phyloP scores from a whole-genome alignment of 2,797 vertebrate genomes.

The Phaenicophaeus curvirostris region DNA sequence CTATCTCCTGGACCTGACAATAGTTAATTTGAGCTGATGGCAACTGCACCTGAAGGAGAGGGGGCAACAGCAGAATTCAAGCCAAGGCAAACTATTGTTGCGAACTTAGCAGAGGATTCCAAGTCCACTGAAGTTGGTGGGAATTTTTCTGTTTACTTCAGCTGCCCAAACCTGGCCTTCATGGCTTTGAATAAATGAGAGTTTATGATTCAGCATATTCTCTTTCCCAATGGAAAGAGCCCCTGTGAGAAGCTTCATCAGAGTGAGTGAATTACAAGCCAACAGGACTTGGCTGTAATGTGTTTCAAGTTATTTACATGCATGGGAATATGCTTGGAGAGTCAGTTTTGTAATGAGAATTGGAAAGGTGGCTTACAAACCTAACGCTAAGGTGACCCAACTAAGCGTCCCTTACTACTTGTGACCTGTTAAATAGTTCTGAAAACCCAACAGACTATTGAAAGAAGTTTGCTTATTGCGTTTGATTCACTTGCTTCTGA shows the following conservation, averaged over 20 bases:
- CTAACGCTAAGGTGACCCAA: not conserved
- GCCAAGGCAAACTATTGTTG: not conserved
- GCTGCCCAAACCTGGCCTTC: not conserved
- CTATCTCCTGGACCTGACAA: not conserved
- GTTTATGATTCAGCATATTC: not conserved
- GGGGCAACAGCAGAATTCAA: not conserved
- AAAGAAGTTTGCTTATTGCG: not conserved
- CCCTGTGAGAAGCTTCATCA: not conserved
- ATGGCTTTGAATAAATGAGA: not conserved
- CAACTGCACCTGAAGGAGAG: not conserved
- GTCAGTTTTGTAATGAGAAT: not conserved
- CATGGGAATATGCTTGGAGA: not conserved
- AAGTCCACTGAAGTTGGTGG: not conserved
- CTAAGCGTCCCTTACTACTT: not conserved
- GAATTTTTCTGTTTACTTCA: not conserved
- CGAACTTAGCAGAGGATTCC: not conserved
- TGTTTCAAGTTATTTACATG: not conserved
- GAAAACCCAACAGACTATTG: not conserved
- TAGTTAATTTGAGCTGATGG: slow-evolving; percentile 1
- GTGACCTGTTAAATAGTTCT: not conserved
- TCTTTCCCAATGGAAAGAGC: not conserved
- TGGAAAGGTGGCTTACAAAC: not conserved
- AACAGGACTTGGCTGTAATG: not conserved
- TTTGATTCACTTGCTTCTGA: not conserved
- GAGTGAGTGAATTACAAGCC: not conserved